Evolutionary conservation across 1,140 invertebrate species (phyloP), one percentile per base, ranked within the genome.

Genomic region (Habropoda laboriosa): DNA sequence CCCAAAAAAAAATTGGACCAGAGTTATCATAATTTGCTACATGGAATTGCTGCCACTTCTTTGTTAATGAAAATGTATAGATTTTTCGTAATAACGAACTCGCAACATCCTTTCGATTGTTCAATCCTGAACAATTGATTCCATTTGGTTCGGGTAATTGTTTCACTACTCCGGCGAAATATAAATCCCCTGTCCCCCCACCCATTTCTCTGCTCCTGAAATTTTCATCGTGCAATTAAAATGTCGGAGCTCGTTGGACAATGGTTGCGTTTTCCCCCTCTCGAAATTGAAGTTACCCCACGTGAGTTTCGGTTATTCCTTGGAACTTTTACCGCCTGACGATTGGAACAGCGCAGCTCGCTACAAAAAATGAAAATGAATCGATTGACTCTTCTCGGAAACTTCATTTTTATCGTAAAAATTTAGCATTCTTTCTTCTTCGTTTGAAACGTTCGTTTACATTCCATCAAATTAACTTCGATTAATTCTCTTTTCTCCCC

Each of bases 41-140:
- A 8, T 13, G 35, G 18, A 32, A 32, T 21, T 32, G 55, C 16
- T 57, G 55, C 16, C 55, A 57, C 27, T 3, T 57, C 18, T 42
- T 63, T 32, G 61, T 64, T 64, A 42, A 64, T 64, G 45, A 64
- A 64, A 45, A 64, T 64, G 18, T 64, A 40, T 64, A 64, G 40
- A 27, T 45, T 24, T 21, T 64, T 64, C 21, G n/a, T 21, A 21
- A n/a, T 63, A 45, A 64, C 63, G 63, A 63, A 63, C 32, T 38
- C 32, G 38, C 38, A 42, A 5, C 7, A 24, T 40, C 42, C 61
- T 63, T 63, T 40, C 58, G 6, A 35, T 38, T 27, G n/a, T 63
- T 42, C 57, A 35, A 45, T 45, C 24, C 24, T 8, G 10, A 21
- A 57, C 12, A 57, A 45, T 64, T 30, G 7, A 40, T 40, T 63